Evolutionary conservation across 2,113 vertebrate species (phyloP).

Genomic region (Tapirus terrestris): DNA sequence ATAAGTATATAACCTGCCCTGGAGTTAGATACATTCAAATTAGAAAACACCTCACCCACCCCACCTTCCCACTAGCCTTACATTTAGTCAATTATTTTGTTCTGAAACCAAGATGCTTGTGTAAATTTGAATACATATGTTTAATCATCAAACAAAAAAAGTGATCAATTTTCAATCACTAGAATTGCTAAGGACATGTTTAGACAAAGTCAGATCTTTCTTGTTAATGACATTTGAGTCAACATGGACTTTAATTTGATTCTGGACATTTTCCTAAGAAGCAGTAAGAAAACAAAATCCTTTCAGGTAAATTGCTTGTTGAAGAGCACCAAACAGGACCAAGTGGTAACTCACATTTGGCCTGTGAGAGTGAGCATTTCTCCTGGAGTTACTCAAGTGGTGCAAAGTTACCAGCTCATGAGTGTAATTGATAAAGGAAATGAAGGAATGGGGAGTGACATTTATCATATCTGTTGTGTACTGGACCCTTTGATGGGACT

Average conservation of each 20-base stretch:
- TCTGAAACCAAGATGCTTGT: slow-evolving; percentile 44
- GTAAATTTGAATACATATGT: slow-evolving; percentile 20
- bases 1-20: slow-evolving; percentile 56
- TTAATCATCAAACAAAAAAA: neutral
- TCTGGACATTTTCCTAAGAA: neutral
- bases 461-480: neutral
- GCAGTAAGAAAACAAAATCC: neutral
- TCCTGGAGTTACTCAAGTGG: neutral
- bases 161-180: neutral
- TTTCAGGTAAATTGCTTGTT: neutral
- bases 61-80: neutral
- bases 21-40: slow-evolving; percentile 16
- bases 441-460: too few relatives aligned
- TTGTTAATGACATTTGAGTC: neutral
- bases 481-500: neutral
- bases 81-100: slow-evolving; percentile 69
- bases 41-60: neutral
- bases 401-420: neutral
- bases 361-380: neutral
- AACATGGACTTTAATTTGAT: neutral
- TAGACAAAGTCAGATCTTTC: slow-evolving; percentile 16
- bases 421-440: neutral
- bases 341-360: neutral
- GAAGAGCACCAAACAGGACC: neutral
- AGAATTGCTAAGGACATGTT: neutral